Conservation (phyloP, 1,140 invertebrate genomes). For the Rhizoglyphus robini region DNA sequence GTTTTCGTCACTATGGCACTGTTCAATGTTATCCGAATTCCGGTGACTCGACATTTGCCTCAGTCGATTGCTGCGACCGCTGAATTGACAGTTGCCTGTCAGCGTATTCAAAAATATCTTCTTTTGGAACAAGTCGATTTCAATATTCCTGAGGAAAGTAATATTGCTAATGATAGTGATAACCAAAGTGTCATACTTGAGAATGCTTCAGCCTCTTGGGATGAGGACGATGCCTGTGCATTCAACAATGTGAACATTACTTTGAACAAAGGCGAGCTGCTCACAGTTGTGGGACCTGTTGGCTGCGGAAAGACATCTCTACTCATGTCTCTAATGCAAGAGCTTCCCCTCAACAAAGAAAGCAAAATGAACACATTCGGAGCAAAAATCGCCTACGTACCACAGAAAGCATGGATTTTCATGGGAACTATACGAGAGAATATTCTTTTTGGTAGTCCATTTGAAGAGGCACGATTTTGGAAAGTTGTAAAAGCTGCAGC, state of each 20-base stretch:
- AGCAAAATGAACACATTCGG: conserved; percentile 49
- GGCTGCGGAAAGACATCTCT: conserved; percentile 24
- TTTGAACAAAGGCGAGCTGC: conserved; percentile 2
- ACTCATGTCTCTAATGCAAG: conserved; percentile 26
- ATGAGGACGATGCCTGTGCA: not conserved
- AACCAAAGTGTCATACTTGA: not conserved
- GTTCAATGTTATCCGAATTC: conserved; percentile 50
- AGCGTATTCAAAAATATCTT: conserved; percentile 35
- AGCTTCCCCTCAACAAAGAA: conserved; percentile 42
- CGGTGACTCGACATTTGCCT: conserved; percentile 52
- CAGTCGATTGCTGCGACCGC: conserved; percentile 43
- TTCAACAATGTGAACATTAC: conserved; percentile 19
- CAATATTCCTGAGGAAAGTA: not conserved
- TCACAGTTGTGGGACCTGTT: no score
- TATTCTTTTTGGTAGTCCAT: no score
- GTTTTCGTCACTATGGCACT: conserved; percentile 61
- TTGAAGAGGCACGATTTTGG: conserved; percentile 23
- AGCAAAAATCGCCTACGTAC: conserved; percentile 69
- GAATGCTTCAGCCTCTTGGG: not conserved
- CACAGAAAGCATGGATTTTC: conserved; percentile 36
- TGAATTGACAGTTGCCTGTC: conserved; percentile 44
- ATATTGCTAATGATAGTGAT: no score
- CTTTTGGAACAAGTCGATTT: not conserved
- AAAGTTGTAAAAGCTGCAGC: conserved; percentile 35
- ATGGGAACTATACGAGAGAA: conserved; percentile 22